A percentile compares a stretch with the other conserved stretches of the same genome.
Evolutionary conservation across 2,797 vertebrate species (phyloP).

Genomic region (Silurus lanzhouensis): DNA sequence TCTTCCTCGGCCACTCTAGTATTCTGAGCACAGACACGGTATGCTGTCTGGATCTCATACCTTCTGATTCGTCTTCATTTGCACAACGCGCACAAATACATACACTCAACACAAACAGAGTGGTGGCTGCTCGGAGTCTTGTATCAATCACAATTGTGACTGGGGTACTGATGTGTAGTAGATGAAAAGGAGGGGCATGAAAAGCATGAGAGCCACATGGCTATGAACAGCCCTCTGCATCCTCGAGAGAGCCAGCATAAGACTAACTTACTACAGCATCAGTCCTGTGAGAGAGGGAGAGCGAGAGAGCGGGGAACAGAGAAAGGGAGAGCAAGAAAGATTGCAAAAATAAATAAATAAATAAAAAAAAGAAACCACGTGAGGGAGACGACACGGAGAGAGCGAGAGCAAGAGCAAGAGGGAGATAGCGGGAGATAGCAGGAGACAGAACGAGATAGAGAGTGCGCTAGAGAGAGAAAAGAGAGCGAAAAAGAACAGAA

Average conservation of each 20-base stretch:
- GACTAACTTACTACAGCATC: slow-evolving; percentile 30
- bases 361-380: neutral
- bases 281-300: neutral
- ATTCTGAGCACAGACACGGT: slow-evolving; percentile 36
- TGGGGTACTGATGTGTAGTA: slow-evolving; percentile 20
- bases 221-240: slow-evolving; percentile 30
- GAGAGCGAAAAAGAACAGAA: neutral
- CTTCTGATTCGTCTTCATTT: slow-evolving; percentile 61
- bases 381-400: neutral
- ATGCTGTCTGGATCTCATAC: slow-evolving; percentile 55
- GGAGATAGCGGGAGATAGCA: neutral
- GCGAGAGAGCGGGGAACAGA: neutral
- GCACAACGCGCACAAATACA: slow-evolving; percentile 52
- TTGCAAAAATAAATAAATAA: too few relatives aligned
- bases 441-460: neutral
- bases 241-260: slow-evolving; percentile 36
- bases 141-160: slow-evolving; percentile 16
- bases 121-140: neutral
- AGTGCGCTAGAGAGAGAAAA: neutral
- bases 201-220: slow-evolving; percentile 40
- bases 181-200: neutral
- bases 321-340: too few relatives aligned
- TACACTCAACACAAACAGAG: slow-evolving; percentile 44
- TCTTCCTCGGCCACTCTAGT: slow-evolving; percentile 37
- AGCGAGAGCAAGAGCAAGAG: neutral